Conservation (phyloP, 92 coral and sea anemone species). For the Porites divaricata region DNA sequence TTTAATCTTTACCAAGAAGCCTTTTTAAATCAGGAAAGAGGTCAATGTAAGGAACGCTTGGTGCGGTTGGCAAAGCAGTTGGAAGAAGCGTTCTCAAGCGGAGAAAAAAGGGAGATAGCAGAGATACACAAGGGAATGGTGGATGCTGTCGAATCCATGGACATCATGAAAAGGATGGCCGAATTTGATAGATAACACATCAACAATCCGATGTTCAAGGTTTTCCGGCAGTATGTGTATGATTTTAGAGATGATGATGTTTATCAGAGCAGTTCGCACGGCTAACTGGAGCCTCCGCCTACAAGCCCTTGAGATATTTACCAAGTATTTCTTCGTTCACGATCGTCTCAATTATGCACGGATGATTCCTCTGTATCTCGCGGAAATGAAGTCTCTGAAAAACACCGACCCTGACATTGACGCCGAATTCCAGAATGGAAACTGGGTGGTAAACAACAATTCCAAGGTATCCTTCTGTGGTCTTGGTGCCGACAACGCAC, state of each 20-base stretch:
- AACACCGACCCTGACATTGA: conserved; percentile 55
- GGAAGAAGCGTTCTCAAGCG: conserved; percentile 39
- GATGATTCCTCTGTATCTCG: conserved; percentile 65
- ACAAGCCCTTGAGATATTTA: conserved; percentile 42
- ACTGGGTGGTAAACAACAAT: conserved; percentile 67
- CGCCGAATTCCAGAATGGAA: conserved; percentile 57
- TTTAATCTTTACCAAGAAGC: conserved; percentile 2
- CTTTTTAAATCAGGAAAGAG: neutral
- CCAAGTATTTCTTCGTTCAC: conserved; percentile 59
- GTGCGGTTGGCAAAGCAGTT: conserved; percentile 33
- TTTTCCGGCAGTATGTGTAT: conserved; percentile 58
- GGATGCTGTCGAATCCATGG: conserved; percentile 41
- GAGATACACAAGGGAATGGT: conserved; percentile 31
- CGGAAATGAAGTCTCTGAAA: conserved; percentile 53
- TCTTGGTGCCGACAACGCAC: conserved; percentile 7
- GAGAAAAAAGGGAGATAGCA: conserved; percentile 33
- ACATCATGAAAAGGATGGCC: conserved; percentile 49
- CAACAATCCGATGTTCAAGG: conserved; percentile 43
- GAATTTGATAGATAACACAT: conserved; percentile 37
- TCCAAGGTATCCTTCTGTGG: conserved; percentile 48
- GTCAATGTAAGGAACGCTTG: conserved; percentile 6
- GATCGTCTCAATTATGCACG: conserved; percentile 60
- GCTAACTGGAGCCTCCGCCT: conserved; percentile 51
- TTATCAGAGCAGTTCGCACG: conserved; percentile 51
- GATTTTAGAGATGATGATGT: conserved; percentile 58